These are phyloP conservation scores for Metacarcinus magister DNA, from an alignment of 2,888 invertebrate species.

Conservation along the genomic window DNA sequence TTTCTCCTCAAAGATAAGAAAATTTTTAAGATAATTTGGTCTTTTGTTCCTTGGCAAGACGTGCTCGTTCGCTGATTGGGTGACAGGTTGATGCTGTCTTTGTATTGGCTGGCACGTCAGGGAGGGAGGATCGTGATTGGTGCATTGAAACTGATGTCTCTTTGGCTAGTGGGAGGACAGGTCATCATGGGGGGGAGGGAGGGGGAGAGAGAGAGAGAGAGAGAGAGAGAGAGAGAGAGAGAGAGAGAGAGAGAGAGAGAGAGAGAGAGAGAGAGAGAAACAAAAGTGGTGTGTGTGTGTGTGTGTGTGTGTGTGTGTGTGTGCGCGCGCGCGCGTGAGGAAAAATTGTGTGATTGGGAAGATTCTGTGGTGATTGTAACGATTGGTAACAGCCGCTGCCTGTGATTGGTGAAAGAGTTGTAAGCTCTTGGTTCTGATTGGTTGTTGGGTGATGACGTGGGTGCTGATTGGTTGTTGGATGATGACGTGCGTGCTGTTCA, in stretches of 20 bases:
- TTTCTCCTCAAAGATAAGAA: not conserved
- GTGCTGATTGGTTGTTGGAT: not conserved
- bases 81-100: not conserved
- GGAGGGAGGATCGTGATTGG: not conserved
- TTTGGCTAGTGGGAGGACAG: not conserved
- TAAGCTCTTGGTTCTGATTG: no score
- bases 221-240: conserved; percentile 16
- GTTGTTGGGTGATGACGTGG: not conserved
- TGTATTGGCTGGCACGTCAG: not conserved
- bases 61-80: not conserved
- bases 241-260: conserved; percentile 33
- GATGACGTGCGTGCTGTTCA: not conserved
- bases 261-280: not conserved
- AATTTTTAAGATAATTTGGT: not conserved
- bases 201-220: not conserved
- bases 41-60: not conserved
- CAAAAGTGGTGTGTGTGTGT: not conserved
- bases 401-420: not conserved
- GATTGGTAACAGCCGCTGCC: not conserved
- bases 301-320: no score
- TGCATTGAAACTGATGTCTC: no score
- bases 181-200: not conserved
- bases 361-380: not conserved
- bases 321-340: no score
- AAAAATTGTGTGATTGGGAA: not conserved